Evolutionary conservation across 2,797 vertebrate genomes (phyloP).

Genomic region (Halcyon badia): DNA sequence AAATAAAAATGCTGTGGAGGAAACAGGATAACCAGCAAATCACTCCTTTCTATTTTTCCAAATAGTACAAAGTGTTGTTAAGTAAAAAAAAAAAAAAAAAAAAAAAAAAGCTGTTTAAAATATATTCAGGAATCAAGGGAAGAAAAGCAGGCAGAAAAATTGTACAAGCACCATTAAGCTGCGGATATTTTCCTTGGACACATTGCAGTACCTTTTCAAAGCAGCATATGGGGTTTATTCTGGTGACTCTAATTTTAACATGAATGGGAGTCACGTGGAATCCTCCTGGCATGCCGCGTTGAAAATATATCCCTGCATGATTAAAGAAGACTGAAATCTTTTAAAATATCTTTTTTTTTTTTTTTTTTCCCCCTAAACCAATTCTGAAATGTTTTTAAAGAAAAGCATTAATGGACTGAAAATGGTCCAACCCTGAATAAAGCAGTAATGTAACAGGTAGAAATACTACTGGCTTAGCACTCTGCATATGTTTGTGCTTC

Average conservation of each 20-base stretch:
- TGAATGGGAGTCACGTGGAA: slow-evolving; percentile 73
- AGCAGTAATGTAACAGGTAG: slow-evolving; percentile 10
- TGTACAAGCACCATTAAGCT: slow-evolving; percentile 42
- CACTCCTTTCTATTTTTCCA: neutral
- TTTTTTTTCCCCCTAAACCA: neutral
- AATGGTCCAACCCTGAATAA: neutral
- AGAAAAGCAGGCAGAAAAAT: slow-evolving; percentile 32
- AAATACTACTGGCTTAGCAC: neutral
- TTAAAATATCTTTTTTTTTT: neutral
- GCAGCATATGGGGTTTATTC: slow-evolving; percentile 75
- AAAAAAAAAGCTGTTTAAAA: neutral
- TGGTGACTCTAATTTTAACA: slow-evolving; percentile 76
- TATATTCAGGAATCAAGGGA: neutral
- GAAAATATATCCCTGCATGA: slow-evolving; percentile 64
- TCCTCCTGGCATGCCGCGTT: slow-evolving; percentile 59
- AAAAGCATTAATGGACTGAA: slow-evolving; percentile 34
- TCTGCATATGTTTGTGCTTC: neutral
- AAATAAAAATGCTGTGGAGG: neutral
- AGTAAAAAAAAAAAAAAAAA: neutral
- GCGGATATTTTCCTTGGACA: slow-evolving; percentile 59
- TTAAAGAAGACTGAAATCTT: slow-evolving; percentile 55
- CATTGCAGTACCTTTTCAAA: slow-evolving; percentile 64
- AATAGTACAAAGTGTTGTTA: neutral
- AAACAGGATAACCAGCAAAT: slow-evolving; percentile 28
- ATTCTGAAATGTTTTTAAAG: slow-evolving; percentile 29